Base-by-base conservation (phyloP, 2,113 vertebrate genomes). In the Hiodon alosoides region DNA sequence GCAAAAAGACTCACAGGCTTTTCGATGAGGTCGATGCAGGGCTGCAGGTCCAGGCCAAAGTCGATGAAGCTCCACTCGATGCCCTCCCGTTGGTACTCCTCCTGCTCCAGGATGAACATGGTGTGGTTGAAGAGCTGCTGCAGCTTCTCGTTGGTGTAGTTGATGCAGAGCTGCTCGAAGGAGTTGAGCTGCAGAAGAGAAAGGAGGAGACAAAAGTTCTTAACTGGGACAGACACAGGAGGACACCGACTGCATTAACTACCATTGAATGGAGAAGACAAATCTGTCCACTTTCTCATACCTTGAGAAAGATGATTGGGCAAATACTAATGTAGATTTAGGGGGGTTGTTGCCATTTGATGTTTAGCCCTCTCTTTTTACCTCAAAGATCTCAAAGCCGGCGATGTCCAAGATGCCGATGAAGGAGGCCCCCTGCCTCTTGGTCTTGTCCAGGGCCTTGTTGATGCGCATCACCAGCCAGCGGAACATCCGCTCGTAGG, bases 381-480 rank as follows among this genome's bases (percentile, higher is more conserved):
- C 97, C 83, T 98, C 96, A 0, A 99, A 99, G 86, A 99, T 99
- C 90, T 99, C 97, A 74, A 99, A 99, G 68, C 97, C 97, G 0
- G 97, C 97, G 3, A 99, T 99, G 77, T 99, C 97, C 80, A 99
- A 90, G 89, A 99, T 98, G 60, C 97, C 97, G 5, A 99, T 98
- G 89, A 99, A 99, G 8, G 97, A 98, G 3, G 97, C 97, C 0
- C 97, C 97, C 88, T 98, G 97, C 48, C 97, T 86, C 86, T 99
- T 99, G 83, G 97, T 99, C 88, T 98, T 98, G 87, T 99, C 97
- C 85, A 99, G 83, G 0, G 97, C 97, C 81, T 98, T 99, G 90
- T 99, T 99, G 91, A 98, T 94, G 54, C 97, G 94, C 91, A 98
- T 93, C 67, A 98, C 97, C 17, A 99, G 90, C 97, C 97, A 99